These are phyloP conservation scores for Cheilosia urbana DNA, from an alignment of 2,888 invertebrate genomes.

Conservation along the genomic window DNA sequence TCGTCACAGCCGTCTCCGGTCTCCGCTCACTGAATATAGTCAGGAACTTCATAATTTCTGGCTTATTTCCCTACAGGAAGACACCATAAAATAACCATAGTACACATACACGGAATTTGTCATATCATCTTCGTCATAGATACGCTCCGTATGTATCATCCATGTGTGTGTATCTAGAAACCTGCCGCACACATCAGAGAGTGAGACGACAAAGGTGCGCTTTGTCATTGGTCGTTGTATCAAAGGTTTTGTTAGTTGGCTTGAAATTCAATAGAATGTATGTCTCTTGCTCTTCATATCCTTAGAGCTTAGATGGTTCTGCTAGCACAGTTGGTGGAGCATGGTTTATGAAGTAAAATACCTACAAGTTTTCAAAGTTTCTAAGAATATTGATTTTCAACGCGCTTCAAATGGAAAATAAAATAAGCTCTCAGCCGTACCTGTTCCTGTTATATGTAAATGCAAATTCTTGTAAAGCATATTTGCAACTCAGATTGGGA, in stretches of 20 bases:
- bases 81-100: slow-evolving; percentile 47
- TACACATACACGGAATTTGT: slow-evolving; percentile 64
- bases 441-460: too few species aligned
- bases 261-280: slow-evolving; percentile 20
- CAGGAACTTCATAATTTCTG: slow-evolving; percentile 66
- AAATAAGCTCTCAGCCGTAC: too few species aligned
- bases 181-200: background rate
- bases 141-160: too few species aligned
- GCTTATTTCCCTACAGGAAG: slow-evolving; percentile 58
- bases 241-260: slow-evolving; percentile 13
- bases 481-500: too few species aligned
- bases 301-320: too few species aligned
- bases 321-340: too few species aligned
- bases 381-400: too few species aligned
- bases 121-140: too few species aligned
- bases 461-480: too few species aligned
- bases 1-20: slow-evolving; percentile 16
- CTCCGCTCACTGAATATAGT: slow-evolving; percentile 41
- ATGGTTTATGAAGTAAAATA: too few species aligned
- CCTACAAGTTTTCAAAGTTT: too few species aligned
- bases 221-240: background rate
- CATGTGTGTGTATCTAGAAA: background rate
- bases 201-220: slow-evolving; percentile 11
- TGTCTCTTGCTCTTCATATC: background rate
- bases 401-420: too few species aligned